Percentiles rank a stretch among this genome's conserved stretches.
These are phyloP conservation scores for Aphrocallistes beatrix DNA, from an alignment of 37 sponge, comb jelly and placozoan species.

Conservation along the genomic window DNA sequence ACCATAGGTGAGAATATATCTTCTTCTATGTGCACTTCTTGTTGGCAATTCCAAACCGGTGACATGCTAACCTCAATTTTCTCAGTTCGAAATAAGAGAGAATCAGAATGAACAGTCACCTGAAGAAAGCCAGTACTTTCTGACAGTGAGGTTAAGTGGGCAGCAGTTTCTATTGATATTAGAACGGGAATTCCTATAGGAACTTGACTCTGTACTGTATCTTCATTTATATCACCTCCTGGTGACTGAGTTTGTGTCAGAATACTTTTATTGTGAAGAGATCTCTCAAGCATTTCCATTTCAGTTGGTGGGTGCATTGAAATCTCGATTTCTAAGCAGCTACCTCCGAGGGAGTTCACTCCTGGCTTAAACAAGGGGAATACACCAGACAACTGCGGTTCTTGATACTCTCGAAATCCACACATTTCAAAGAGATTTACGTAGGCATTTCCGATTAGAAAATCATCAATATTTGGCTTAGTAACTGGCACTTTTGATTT, in stretches of 20 bases:
- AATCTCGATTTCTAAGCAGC: conserved; percentile 26
- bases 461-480: conserved; percentile 34
- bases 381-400: conserved; percentile 16
- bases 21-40: not conserved
- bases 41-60: not conserved
- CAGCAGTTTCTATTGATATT: not conserved
- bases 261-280: not conserved
- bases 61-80: not conserved
- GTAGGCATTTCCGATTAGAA: conserved; percentile 37
- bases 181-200: not conserved
- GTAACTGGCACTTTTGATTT: not conserved
- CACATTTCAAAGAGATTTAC: conserved; percentile 25
- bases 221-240: not conserved
- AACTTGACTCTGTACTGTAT: not conserved
- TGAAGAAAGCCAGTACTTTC: not conserved
- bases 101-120: not conserved
- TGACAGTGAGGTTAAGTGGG: not conserved
- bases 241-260: not conserved
- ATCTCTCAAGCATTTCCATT: not conserved
- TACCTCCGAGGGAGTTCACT: conserved; percentile 23
- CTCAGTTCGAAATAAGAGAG: not conserved
- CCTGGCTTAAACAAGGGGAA: conserved; percentile 57
- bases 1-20: conserved; percentile 5
- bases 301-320: not conserved
- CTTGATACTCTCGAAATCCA: not conserved